Evolutionary conservation across 2,797 vertebrate species (phyloP), one percentile per base, ranked within the genome.

Genomic region (Acanthurus leucopareius): DNA sequence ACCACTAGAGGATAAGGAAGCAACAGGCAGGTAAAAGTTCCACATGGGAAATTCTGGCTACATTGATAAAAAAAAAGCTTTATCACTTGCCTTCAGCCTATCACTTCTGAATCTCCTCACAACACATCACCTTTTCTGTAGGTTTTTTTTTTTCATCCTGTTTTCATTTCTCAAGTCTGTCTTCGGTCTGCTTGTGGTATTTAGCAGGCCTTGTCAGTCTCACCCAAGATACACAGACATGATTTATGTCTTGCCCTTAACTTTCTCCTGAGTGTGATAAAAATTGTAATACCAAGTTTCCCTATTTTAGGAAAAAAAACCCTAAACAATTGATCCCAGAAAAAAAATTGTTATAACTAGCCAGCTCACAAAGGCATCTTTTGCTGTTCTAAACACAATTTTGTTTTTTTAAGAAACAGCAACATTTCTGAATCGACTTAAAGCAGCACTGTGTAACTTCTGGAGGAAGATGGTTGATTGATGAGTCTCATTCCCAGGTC

Each of bases 1-100:
- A 44, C 64, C 59, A 68, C 79, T 19, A 14, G 64, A 77, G 73
- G 82, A 89, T 87, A 83, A 82, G 85, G 68, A 48, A 10, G 64
- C 40, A 67, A 76, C 67, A 82, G 68, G 71, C 44, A 56, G 60
- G 75, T 56, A 77, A 67, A 73, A 64, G 79, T 89, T 89, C 70
- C 76, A 88, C 75, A 63, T 77, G 69, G 72, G 71, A 58, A 84
- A 81, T 62, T 80, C 70, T 28, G 52, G 19, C 25, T 9, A 40
- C 45, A 58, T 69, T 79, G 51, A 71, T 69, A 44, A 59, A 65
- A 69, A 54, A 42, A 53, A 61, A 54, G 35, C 47, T 40, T 0
- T 11, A 69, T 85, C 70, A 7, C 42, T 75, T 38, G 6, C 25
- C 47, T 42, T 77, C 72, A 58, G 53, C 32, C 32, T 64, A 77